These are phyloP conservation scores for Campoplex nolae DNA, from an alignment of 2,888 invertebrate species.

Conservation along the genomic window DNA sequence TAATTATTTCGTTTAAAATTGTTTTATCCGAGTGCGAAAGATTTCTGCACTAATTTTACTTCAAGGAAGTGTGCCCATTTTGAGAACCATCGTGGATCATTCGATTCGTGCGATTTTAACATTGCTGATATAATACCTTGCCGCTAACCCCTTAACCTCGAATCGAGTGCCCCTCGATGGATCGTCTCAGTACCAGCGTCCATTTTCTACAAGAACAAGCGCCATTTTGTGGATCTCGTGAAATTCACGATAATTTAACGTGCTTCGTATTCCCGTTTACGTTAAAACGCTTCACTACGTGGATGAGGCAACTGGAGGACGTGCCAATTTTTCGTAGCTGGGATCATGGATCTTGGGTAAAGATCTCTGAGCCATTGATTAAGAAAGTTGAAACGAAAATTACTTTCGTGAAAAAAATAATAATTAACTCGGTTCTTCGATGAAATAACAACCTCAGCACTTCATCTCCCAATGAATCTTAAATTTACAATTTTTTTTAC, in stretches of 20 bases:
- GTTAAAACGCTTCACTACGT: neutral
- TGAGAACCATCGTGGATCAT: constrained; percentile 26
- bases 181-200: constrained; percentile 11
- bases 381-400: neutral
- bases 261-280: neutral
- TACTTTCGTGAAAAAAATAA: neutral
- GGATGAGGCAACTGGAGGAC: neutral
- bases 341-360: neutral
- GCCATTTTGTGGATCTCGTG: constrained; percentile 1
- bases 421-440: neutral
- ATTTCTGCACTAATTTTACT: constrained; percentile 3
- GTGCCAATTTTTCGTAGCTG: neutral
- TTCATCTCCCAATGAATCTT: neutral
- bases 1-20: constrained; percentile 34
- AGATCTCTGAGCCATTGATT: neutral
- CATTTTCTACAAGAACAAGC: neutral
- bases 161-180: neutral
- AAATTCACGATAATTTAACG: neutral
- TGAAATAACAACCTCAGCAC: neutral
- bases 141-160: neutral
- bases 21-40: constrained; percentile 24
- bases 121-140: neutral
- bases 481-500: constrained; percentile 24
- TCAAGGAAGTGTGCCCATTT: constrained; percentile 54
- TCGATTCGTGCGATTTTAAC: constrained; percentile 25